Base-by-base conservation (phyloP, 2,797 vertebrate genomes). In the Periparus ater region DNA sequence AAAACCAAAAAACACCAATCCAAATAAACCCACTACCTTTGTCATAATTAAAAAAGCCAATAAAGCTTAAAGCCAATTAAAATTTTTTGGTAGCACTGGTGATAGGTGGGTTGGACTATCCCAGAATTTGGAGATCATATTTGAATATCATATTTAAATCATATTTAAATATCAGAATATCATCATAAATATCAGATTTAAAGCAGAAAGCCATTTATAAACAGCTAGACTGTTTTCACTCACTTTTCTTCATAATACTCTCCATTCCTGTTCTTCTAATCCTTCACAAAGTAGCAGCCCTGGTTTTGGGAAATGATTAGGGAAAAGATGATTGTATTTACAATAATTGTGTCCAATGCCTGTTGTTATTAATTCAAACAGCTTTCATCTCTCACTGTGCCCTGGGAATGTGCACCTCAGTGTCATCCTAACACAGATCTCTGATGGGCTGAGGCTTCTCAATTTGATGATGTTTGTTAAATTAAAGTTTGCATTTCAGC, bases 271-370 rank as follows among this genome's bases (percentile, higher is more conserved):
- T 29, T 88, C 55, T 40, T 58, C n/a, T 79, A 27, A 83, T 30
- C 44, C 2, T 0, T 19, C 30, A 20, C 47, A 3, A 2, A 44
- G 36, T 45, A 45, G 61, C 74, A 62, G 0, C 0, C 0, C 40
- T 29, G 22, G 23, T 34, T 80, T 75, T 89, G 71, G 68, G 57
- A 79, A 87, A 65, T 25, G 8, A 53, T 48, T 22, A 40, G 48
- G 75, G 38, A 21, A 44, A 82, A 88, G 44, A 10, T 86, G 60
- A 7, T 62, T 55, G 17, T 48, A 6, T 48, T 84, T 36, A 21
- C 5, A 50, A 10, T 45, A 74, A 74, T 68, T 75, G 23, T 88
- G 66, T 38, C 72, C 40, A 57, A 3, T 51, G 21, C 14, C 27
- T 54, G 50, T 45, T 36, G 38, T 48, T 85, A n/a, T 47, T 77